Evolutionary conservation across 1,140 invertebrate genomes (phyloP).

Genomic region (Sesamia nonagrioides): DNA sequence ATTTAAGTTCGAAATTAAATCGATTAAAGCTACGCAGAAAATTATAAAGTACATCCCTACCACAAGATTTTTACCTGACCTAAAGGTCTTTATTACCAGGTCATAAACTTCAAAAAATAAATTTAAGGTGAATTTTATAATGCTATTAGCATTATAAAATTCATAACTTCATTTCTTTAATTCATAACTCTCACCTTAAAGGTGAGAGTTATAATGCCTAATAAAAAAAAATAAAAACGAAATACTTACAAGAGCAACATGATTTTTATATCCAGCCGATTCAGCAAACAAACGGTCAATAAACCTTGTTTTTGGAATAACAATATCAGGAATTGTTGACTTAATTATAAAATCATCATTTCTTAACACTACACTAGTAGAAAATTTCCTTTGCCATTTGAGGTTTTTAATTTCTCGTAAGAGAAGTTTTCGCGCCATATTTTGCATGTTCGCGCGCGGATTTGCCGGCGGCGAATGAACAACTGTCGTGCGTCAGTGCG

Average conservation of each 20-base stretch:
- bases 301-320: slow-evolving; percentile 72
- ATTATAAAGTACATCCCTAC: too few species aligned
- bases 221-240: slow-evolving; percentile 34
- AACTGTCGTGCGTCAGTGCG: slow-evolving; percentile 52
- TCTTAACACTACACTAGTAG: slow-evolving; percentile 59
- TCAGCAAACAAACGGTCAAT: slow-evolving; percentile 71
- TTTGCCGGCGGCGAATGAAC: slow-evolving; percentile 47
- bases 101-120: too few species aligned
- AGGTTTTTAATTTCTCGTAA: slow-evolving; percentile 73
- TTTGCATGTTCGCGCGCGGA: slow-evolving; percentile 64
- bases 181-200: too few species aligned
- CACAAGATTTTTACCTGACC: too few species aligned
- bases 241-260: slow-evolving; percentile 77
- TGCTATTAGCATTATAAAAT: too few species aligned
- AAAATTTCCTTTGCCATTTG: slow-evolving; percentile 70
- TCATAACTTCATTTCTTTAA: too few species aligned
- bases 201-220: too few species aligned
- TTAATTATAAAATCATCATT: slow-evolving; percentile 73
- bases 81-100: too few species aligned
- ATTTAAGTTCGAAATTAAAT: too few species aligned
- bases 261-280: slow-evolving; percentile 65
- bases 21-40: too few species aligned
- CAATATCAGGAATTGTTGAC: slow-evolving; percentile 69
- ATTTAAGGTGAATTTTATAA: too few species aligned
- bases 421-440: slow-evolving; percentile 71